Evolutionary conservation across 2,113 vertebrate genomes (phyloP).

Genomic region (Mustela nigripes): DNA sequence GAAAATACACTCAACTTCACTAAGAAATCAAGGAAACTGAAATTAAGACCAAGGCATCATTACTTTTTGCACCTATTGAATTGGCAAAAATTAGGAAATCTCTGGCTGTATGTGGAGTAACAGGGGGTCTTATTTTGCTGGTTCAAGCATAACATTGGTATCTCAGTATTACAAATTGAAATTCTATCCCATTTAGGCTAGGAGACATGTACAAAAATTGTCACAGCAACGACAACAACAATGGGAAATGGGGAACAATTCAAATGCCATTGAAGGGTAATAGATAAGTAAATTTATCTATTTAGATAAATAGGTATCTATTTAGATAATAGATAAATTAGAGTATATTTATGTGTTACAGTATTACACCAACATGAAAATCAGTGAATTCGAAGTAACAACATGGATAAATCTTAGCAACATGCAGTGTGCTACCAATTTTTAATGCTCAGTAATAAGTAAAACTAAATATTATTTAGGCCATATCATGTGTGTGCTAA

Average conservation of each 20-base stretch:
- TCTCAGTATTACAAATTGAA: constrained; percentile 40
- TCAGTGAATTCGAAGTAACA: neutral
- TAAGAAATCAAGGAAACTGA: constrained; percentile 22
- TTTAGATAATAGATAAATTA: neutral
- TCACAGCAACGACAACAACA: neutral
- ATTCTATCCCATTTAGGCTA: constrained; percentile 15
- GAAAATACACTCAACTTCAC: neutral
- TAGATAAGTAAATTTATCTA: neutral
- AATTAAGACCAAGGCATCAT: neutral
- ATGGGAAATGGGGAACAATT: constrained; percentile 35
- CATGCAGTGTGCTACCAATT: neutral
- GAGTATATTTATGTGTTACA: neutral
- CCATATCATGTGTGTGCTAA: neutral
- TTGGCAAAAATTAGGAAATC: neutral
- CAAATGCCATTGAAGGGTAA: neutral
- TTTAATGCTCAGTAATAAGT: constrained; percentile 33
- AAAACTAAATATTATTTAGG: constrained; percentile 41
- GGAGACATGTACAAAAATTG: constrained; percentile 9
- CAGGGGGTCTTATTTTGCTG: neutral
- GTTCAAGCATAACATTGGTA: neutral
- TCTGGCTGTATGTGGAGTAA: neutral
- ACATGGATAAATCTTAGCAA: neutral
- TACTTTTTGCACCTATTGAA: neutral
- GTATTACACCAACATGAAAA: neutral
- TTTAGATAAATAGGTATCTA: too few relatives aligned